Conservation (phyloP, 2,888 invertebrate species). For the Leptinotarsa rubiginosa region DNA sequence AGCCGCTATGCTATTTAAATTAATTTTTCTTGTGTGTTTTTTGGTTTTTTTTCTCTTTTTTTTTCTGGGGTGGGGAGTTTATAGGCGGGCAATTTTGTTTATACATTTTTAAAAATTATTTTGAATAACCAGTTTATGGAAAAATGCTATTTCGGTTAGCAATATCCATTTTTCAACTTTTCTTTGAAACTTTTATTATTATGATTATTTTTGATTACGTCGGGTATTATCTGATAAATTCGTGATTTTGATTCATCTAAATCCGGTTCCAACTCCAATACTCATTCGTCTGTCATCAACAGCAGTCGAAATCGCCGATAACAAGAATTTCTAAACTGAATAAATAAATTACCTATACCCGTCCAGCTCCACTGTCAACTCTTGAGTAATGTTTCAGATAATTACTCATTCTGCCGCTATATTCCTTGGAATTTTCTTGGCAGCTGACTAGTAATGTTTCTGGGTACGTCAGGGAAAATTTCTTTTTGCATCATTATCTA, state of each 20-base stretch:
- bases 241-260: neutral
- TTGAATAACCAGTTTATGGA: no score
- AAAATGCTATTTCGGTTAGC: no score
- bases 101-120: no score
- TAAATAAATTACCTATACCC: neutral
- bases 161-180: no score
- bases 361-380: neutral
- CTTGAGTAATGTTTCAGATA: neutral
- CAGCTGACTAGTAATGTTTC: neutral
- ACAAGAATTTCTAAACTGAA: neutral
- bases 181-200: no score
- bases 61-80: no score
- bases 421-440: conserved; percentile 7
- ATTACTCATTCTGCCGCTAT: conserved; percentile 3
- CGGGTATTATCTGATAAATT: no score
- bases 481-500: conserved; percentile 4
- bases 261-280: neutral
- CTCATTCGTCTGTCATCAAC: neutral
- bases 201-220: no score
- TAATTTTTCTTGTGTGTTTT: no score
- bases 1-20: no score
- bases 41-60: no score
- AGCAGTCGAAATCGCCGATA: neutral
- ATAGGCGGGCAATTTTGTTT: no score
- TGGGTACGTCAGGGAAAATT: conserved; percentile 1